A percentile compares a stretch with the other conserved stretches of the same genome.
phyloP scores from a whole-genome alignment of 2,113 vertebrate species.

The Ondatra zibethicus region DNA sequence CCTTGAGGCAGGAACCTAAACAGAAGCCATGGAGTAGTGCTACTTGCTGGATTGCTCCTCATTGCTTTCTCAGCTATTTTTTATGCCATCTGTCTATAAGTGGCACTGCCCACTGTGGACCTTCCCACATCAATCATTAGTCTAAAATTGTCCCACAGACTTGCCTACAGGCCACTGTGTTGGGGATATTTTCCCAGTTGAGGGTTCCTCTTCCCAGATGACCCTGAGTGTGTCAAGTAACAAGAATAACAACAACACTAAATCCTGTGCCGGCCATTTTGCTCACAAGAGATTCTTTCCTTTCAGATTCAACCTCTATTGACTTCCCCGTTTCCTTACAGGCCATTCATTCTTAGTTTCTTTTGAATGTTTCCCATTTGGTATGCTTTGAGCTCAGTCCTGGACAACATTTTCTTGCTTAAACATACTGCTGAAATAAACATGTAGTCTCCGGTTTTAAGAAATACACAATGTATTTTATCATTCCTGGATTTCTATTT shows the following conservation, averaged over 20 bases:
- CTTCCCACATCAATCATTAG: too few relatives aligned
- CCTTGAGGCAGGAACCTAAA: neutral
- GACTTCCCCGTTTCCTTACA: neutral
- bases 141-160: neutral
- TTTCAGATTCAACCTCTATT: neutral
- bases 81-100: neutral
- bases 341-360: neutral
- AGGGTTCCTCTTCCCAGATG: neutral
- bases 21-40: neutral
- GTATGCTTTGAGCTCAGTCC: neutral
- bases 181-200: neutral
- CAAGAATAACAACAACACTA: neutral
- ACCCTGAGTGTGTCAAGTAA: neutral
- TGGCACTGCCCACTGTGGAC: neutral
- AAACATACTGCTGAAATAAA: neutral
- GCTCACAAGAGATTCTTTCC: neutral
- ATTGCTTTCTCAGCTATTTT: neutral
- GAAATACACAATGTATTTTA: neutral
- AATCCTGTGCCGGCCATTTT: neutral
- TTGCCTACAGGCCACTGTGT: neutral
- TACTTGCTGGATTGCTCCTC: neutral
- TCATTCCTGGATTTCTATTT: neutral
- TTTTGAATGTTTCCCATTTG: neutral
- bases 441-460: neutral
- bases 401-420: neutral